phyloP scores from a whole-genome alignment of 2,797 vertebrate genomes.

The Micromesistius poutassou region DNA sequence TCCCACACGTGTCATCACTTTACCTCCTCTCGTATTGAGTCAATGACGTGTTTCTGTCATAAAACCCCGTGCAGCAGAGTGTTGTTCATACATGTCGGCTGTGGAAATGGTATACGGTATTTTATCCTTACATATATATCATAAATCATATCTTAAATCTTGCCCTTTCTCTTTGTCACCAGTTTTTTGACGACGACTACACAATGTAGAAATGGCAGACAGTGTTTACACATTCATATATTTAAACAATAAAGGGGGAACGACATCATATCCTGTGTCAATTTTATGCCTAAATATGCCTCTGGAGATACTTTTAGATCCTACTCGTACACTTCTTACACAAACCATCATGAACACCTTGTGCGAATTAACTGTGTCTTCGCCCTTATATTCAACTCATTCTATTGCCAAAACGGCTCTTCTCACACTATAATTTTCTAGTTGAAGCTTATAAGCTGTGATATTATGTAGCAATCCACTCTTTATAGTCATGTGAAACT shows the following conservation, averaged over 20 bases:
- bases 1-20: slow-evolving; percentile 31
- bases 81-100: not conserved
- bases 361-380: too few species aligned
- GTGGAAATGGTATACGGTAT: not conserved
- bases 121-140: not conserved
- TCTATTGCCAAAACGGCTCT: too few species aligned
- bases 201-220: not conserved
- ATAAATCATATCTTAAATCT: not conserved
- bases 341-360: too few species aligned
- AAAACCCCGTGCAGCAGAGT: not conserved
- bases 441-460: not conserved
- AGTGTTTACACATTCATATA: not conserved
- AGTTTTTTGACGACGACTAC: not conserved
- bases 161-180: not conserved
- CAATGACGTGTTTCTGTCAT: slow-evolving; percentile 5
- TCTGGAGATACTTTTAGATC: too few species aligned
- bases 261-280: too few species aligned
- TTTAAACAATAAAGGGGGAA: too few species aligned
- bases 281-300: too few species aligned
- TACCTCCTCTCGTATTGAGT: slow-evolving; percentile 32
- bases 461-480: not conserved
- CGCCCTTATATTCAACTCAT: too few species aligned
- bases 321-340: too few species aligned
- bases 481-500: not conserved
- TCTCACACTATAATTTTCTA: not conserved